Evolutionary conservation across 2,797 vertebrate genomes (phyloP).

Genomic region (Rhincodon typus): DNA sequence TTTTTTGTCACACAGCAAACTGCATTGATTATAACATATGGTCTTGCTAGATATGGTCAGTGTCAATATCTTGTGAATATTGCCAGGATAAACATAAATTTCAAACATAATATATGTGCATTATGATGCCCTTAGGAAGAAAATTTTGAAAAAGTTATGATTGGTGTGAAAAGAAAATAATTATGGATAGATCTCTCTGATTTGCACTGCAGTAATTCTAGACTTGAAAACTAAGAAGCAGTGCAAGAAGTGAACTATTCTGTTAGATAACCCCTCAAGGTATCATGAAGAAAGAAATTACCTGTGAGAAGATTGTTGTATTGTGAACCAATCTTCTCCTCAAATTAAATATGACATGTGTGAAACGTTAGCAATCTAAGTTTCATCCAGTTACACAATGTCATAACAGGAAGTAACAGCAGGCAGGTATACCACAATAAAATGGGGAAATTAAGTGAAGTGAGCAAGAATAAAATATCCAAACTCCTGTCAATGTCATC

Average conservation of each 20-base stretch:
- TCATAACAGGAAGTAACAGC: neutral
- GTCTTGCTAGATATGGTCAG: neutral
- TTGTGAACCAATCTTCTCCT: neutral
- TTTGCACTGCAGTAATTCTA: constrained; percentile 7
- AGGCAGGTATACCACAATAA: neutral
- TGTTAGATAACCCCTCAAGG: neutral
- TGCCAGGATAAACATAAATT: constrained; percentile 4
- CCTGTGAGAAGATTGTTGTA: neutral
- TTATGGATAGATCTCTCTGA: constrained; percentile 11
- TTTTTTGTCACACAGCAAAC: neutral
- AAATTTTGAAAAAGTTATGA: neutral
- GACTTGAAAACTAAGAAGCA: neutral
- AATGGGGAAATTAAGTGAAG: neutral
- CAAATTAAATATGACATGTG: constrained; percentile 3
- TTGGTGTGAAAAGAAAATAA: neutral
- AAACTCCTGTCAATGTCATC: neutral
- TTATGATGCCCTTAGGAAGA: constrained; percentile 19
- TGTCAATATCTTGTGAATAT: neutral
- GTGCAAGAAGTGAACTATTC: constrained; percentile 8
- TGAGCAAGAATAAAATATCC: neutral
- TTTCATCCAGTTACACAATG: neutral
- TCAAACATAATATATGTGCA: neutral
- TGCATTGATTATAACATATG: neutral
- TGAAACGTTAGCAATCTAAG: constrained; percentile 10
- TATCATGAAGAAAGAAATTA: neutral